Evolutionary conservation across 92 coral and sea anemone species (phyloP), one percentile per base, ranked within the genome.

Genomic region (Phenganax marumi): DNA sequence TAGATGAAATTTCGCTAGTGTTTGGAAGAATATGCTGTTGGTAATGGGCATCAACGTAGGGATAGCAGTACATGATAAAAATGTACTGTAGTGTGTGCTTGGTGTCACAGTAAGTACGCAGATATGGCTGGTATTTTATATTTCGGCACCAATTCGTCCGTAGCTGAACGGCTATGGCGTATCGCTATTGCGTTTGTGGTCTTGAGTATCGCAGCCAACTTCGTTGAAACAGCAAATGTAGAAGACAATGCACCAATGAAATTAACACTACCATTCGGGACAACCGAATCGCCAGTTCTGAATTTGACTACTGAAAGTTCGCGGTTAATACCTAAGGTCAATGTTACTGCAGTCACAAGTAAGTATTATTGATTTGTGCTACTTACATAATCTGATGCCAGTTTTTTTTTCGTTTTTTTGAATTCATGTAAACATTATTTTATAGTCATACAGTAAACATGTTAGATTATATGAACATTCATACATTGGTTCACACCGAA

Each of bases 321-420:
- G 0, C 16, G 63, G 16, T 7, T 48, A 48, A 72, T 74, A 74
- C 79, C 79, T 0, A 25, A 74, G 23, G 65, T 74, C 65, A 74
- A 74, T 21, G 62, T 74, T 52, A 50, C 79, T 12, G 60, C 79
- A 52, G 79, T 52, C 12, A 74, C 79, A 74, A 63, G 79, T 74
- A 74, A 51, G 10, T 62, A 19, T 18, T 0, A 39, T 8, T 25
- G 65, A 18, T 1, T 16, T 58, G 21, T 16, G 65, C 21, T 33
- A 33, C 43, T 33, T 33, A 5, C 43, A 2, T 33, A 1, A 33
- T 33, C 65, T 58, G 21, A 16, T 18, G 21, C 14, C 65, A 58
- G 65, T 13, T 13, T 58, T 13, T 0, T 13, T 16, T 5, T 7
- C 1, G 65, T 58, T 16, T 13, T 18, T 23, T 16, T 58, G 1